phyloP scores from a whole-genome alignment of 2,113 vertebrate species.

The Melanerpes aurifrons region DNA sequence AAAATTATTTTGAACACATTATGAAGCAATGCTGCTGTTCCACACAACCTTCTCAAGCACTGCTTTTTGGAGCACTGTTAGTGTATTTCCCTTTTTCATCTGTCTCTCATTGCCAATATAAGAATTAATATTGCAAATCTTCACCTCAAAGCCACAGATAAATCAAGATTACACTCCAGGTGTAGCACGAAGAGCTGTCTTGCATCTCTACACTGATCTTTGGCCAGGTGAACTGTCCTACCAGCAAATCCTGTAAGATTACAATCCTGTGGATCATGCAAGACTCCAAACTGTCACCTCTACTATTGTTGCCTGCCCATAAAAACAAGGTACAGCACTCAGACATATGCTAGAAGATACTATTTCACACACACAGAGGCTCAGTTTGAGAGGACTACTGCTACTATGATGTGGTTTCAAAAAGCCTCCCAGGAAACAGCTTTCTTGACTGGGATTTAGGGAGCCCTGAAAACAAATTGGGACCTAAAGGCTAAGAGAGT shows the following conservation, averaged over 20 bases:
- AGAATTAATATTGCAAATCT: not conserved
- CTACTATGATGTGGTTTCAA: not conserved
- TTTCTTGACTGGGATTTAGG: not conserved
- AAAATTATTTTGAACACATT: not conserved
- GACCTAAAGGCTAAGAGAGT: not conserved
- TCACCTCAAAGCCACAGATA: not conserved
- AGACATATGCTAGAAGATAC: not conserved
- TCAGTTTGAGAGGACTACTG: not conserved
- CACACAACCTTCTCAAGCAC: not conserved
- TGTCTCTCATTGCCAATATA: not conserved
- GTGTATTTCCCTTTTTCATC: not conserved
- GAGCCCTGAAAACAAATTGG: not conserved
- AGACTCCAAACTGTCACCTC: not conserved
- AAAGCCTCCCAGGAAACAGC: not conserved
- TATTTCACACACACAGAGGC: rapidly evolving
- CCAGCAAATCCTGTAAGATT: not conserved
- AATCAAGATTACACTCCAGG: not conserved
- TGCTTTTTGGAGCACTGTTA: not conserved
- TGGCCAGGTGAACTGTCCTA: not conserved
- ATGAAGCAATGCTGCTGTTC: not conserved
- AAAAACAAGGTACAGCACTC: rapidly evolving
- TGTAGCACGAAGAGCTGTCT: not conserved
- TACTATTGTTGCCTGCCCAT: not conserved
- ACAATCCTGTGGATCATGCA: not conserved
- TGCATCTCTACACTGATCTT: not conserved